Conservation (phyloP, 2,888 invertebrate species). For the Fabriciana adippe region DNA sequence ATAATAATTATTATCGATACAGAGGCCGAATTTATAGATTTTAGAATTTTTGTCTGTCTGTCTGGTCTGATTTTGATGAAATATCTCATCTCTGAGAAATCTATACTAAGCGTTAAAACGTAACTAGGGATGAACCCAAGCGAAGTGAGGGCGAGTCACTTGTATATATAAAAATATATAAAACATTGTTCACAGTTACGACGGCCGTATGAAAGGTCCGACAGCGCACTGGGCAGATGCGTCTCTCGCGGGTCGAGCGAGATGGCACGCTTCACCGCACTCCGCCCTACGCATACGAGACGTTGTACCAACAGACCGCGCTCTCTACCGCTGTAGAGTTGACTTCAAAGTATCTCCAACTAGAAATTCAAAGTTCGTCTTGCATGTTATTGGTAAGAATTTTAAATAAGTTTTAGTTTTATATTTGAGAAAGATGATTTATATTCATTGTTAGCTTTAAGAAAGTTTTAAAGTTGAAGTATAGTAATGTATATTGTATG, state of each 20-base stretch:
- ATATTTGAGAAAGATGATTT: neutral
- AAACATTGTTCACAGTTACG: conserved; percentile 83
- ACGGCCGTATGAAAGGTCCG: conserved; percentile 81
- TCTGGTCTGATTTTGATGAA: too few relatives aligned
- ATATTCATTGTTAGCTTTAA: too few relatives aligned
- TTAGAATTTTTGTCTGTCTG: too few relatives aligned
- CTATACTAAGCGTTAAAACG: too few relatives aligned
- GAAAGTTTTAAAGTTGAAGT: too few relatives aligned
- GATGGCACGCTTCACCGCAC: conserved; percentile 86
- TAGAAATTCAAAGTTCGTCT: conserved; percentile 87
- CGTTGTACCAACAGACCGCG: conserved; percentile 87
- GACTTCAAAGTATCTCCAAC: conserved; percentile 91
- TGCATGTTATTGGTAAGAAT: conserved; percentile 87
- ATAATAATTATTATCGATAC: too few relatives aligned
- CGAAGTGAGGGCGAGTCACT: too few relatives aligned
- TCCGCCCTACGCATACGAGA: conserved; percentile 87
- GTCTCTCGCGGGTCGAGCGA: conserved; percentile 84
- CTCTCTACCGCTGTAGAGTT: conserved; percentile 90
- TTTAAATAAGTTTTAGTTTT: neutral
- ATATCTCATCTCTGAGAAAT: too few relatives aligned
- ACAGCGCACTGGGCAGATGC: conserved; percentile 88
- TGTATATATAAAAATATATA: neutral
- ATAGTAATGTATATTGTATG: too few relatives aligned
- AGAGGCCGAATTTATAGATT: too few relatives aligned
- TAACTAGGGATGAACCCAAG: too few relatives aligned